Conservation (phyloP, 2,797 vertebrate genomes). For the Gymnopithys bicolor region DNA sequence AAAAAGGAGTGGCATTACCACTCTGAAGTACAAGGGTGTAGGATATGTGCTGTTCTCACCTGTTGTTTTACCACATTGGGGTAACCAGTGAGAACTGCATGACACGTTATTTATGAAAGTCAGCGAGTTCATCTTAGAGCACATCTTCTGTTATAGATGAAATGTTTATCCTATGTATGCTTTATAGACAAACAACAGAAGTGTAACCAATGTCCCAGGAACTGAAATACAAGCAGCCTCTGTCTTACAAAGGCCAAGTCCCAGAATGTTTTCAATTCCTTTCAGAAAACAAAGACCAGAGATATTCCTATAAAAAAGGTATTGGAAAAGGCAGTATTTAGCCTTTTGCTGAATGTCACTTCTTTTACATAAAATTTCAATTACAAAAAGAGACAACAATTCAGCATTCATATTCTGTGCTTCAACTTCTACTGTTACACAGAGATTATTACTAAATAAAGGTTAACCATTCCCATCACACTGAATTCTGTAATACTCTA, state of each 20-base stretch:
- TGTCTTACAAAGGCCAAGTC: neutral
- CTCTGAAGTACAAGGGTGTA: neutral
- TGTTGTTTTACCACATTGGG: neutral
- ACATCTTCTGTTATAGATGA: neutral
- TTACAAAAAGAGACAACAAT: neutral
- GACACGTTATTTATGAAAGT: neutral
- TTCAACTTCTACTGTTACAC: neutral
- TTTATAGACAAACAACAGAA: neutral
- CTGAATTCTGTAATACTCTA: neutral
- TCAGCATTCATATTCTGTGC: neutral
- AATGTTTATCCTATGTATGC: neutral
- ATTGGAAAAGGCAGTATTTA: neutral
- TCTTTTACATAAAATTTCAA: neutral
- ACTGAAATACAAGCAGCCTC: neutral
- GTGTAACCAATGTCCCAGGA: neutral
- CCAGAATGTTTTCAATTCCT: neutral
- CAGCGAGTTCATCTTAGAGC: neutral
- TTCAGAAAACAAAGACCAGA: neutral
- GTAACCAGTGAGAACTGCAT: neutral
- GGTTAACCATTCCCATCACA: neutral
- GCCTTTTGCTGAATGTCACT: neutral
- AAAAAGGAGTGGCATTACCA: neutral
- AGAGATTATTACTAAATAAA: neutral
- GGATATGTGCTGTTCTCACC: neutral
- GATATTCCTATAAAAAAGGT: neutral